Base-by-base conservation (phyloP, 2,888 invertebrate species). In the Agonopterix subpropinquella region DNA sequence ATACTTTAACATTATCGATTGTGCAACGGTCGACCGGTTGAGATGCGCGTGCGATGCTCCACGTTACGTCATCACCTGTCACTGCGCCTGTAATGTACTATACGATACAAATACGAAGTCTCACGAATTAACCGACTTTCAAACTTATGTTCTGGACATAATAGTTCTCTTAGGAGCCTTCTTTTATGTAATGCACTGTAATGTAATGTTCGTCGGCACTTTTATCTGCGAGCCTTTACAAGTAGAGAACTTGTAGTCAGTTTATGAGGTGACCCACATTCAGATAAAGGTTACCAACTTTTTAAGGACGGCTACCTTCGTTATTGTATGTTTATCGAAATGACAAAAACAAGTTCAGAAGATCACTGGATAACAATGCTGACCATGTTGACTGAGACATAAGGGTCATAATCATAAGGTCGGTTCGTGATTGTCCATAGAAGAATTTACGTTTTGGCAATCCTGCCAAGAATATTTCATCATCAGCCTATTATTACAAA, bases 61-160 rank as follows among this genome's bases (percentile, higher is more conserved):
- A 11, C 11, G 36, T 43, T 52, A 49, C 52, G 52, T 54, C 54
- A 54, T n/a, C 47, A 52, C 50, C 50, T 50, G 52, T 49, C 52
- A 42, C 50, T 44, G 39, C 9, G 36, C 35, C 36, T 36, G 39
- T n/a, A 42, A 11, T 42, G 11, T 42, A 5, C 11, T 42, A n/a
- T 13, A 42, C 5, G 8, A 11, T 8, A 42, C 13, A 11, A 13
- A 11, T 42, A 13, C 42, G 8, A 42, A 13, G 10, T n/a, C 11
- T 8, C 42, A 13, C 39, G 39, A n/a, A n/a, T 9, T 5, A 39
- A 9, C n/a, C 10, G 10, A 39, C 39, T 39, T 39, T n/a, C n/a
- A 39, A 39, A 9, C 39, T 9, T 39, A 39, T 39, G 39, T 4
- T 4, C 1, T 28, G 28, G 5, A 28, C 28, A 28, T 28, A 28